Percentiles rank a stretch among this genome's conserved stretches.
phyloP scores from a whole-genome alignment of 2,797 vertebrate species.

The Chromobotia macracanthus region DNA sequence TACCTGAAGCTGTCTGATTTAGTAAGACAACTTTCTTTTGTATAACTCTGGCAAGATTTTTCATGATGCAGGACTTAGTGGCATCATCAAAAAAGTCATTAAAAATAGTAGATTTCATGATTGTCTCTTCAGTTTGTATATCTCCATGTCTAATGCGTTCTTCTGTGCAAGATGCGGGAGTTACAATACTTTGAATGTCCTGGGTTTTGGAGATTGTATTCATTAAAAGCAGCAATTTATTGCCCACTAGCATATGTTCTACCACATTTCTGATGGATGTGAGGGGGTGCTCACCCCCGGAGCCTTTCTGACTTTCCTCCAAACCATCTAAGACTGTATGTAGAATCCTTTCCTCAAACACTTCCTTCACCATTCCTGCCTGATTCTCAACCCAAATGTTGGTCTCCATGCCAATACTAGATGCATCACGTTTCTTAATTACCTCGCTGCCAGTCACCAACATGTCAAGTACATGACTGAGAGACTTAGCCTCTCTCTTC shows the following conservation, averaged over 20 bases:
- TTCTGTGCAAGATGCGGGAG: constrained; percentile 39
- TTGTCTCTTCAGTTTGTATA: background rate
- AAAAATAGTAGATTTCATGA: constrained; percentile 10
- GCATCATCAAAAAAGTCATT: constrained; percentile 67
- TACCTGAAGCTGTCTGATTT: constrained; percentile 63
- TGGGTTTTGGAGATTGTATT: constrained; percentile 42
- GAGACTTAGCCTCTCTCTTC: constrained; percentile 71
- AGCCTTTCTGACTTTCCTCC: constrained; percentile 49
- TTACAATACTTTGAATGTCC: constrained; percentile 5
- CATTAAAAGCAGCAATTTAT: constrained; percentile 66
- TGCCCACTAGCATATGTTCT: constrained; percentile 70
- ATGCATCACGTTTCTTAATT: constrained; percentile 63
- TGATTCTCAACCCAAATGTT: constrained; percentile 57
- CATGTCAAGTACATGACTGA: constrained; percentile 71
- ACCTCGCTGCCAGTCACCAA: constrained; percentile 69
- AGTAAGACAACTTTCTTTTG: constrained; percentile 66
- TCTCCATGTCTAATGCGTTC: constrained; percentile 33
- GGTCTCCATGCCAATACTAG: constrained; percentile 51
- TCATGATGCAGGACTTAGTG: constrained; percentile 63
- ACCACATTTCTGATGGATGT: constrained; percentile 57
- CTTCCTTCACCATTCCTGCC: constrained; percentile 54
- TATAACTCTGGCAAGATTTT: constrained; percentile 67
- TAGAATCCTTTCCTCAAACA: constrained; percentile 77
- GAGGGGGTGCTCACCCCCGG: constrained; percentile 28
- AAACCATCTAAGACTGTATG: constrained; percentile 65